Percentiles rank a stretch among this genome's conserved stretches.
These are phyloP conservation scores for Halcyon leucocephala DNA, from an alignment of 2,797 vertebrate genomes.

Conservation along the genomic window DNA sequence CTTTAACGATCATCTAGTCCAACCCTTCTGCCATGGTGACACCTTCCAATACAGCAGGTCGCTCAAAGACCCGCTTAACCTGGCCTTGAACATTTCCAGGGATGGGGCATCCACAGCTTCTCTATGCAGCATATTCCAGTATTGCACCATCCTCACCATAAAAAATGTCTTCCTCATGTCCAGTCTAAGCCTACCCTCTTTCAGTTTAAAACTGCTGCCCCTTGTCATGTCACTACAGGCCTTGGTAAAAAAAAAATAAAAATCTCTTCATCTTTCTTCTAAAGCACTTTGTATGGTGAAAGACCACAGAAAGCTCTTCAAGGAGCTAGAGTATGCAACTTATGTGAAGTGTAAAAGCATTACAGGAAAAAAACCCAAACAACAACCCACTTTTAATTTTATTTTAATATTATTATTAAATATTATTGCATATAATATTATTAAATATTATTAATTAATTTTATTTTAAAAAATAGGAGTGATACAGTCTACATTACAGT, in stretches of 20 bases:
- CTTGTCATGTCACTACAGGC: not conserved
- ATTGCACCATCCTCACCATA: fast-evolving
- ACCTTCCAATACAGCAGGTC: fast-evolving
- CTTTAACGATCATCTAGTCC: not conserved
- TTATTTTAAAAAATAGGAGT: no score
- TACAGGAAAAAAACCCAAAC: not conserved
- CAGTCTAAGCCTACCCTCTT: no score
- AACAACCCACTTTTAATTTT: not conserved
- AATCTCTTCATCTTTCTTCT: fast-evolving
- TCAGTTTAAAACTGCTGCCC: not conserved
- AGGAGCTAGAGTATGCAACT: not conserved
- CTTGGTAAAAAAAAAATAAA: not conserved
- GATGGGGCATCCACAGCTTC: not conserved
- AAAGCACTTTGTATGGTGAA: not conserved
- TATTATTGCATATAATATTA: no score
- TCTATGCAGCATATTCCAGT: not conserved
- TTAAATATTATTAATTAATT: no score
- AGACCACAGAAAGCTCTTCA: not conserved
- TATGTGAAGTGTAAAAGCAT: not conserved
- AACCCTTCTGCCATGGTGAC: not conserved
- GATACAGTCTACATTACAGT: not conserved
- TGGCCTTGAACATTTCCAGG: not conserved
- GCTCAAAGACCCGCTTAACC: fast-evolving
- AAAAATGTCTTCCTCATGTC: not conserved
- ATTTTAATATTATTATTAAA: no score